phyloP scores from a whole-genome alignment of 2,888 invertebrate genomes.

The Mesoligia furuncula region DNA sequence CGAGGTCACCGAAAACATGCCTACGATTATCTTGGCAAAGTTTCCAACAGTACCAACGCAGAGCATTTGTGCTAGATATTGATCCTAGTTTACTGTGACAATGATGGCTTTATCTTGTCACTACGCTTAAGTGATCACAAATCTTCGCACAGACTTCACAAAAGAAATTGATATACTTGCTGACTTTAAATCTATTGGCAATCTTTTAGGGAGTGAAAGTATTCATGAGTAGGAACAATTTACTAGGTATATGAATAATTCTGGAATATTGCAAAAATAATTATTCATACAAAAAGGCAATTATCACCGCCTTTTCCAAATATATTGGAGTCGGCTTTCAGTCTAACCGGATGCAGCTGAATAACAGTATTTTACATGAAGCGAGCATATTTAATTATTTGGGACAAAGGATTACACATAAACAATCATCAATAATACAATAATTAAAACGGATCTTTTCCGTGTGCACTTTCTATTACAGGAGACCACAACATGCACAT shows the following conservation, averaged over 20 bases:
- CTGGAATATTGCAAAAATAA: background rate
- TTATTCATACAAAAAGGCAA: background rate
- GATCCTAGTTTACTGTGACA: conserved; percentile 6
- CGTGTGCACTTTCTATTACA: background rate
- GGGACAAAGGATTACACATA: background rate
- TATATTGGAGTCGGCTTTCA: background rate
- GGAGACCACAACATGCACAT: background rate
- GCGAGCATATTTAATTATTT: background rate
- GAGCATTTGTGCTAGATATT: background rate
- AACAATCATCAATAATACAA: background rate
- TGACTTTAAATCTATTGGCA: background rate
- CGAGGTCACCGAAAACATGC: conserved; percentile 16
- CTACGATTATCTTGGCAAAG: conserved; percentile 39
- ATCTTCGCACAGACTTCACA: background rate
- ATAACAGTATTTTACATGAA: background rate
- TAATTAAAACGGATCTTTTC: background rate
- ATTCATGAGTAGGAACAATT: background rate
- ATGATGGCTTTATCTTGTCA: background rate
- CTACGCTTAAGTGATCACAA: background rate
- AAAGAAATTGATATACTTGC: background rate
- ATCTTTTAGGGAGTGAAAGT: background rate
- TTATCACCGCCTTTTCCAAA: background rate
- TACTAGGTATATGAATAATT: background rate
- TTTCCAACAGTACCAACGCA: background rate
- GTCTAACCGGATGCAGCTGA: background rate